Base-by-base conservation (phyloP, 2,888 invertebrate species). In the Gibbula magus region DNA sequence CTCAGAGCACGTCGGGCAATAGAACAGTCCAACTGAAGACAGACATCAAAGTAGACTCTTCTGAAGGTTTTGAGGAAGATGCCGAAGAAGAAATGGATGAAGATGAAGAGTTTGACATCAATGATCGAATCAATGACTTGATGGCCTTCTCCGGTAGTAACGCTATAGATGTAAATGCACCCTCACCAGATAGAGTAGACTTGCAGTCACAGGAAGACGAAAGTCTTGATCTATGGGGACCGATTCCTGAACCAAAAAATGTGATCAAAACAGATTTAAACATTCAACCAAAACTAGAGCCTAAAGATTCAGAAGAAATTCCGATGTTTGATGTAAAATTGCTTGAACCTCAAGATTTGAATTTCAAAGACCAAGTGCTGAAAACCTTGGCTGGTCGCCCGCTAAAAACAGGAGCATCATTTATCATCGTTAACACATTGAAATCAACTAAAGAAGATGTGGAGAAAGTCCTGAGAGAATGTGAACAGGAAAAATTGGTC, bases 361-460 rank as follows among this genome's bases (percentile, higher is more conserved):
- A 32, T 2, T 75, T 76, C 20, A 75, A 76, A 52, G 79, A 83
- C 51, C 53, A 67, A 52, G 77, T 84, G 8, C 67, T 84, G 53
- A 52, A 77, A 52, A 66, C 81, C 13, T 22, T 84, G 10, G 73
- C 51, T 16, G 22, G 45, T n/a, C 78, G 83, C n/a, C 77, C 78
- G 4, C 32, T 66, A 25, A 67, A 77, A 18, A 81, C 78, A 53
- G 83, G 76, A 18, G 78, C 32, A 13, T n/a, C 22, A 0, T 81
- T 86, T 81, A 81, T 87, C 2, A 75, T 88, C 8, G 80, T 70
- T 13, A 83, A 75, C 25, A 84, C 81, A 45, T 61, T 84, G 16
- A 75, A 83, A n/a, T 51, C 82, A 5, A 13, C 39, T n/a, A 67
- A 77, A 13, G 83, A 81, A 56, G 35, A 80, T 7, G 66, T 86